Evolutionary conservation across 2,888 invertebrate genomes (phyloP).

Genomic region (Serripes groenlandicus): DNA sequence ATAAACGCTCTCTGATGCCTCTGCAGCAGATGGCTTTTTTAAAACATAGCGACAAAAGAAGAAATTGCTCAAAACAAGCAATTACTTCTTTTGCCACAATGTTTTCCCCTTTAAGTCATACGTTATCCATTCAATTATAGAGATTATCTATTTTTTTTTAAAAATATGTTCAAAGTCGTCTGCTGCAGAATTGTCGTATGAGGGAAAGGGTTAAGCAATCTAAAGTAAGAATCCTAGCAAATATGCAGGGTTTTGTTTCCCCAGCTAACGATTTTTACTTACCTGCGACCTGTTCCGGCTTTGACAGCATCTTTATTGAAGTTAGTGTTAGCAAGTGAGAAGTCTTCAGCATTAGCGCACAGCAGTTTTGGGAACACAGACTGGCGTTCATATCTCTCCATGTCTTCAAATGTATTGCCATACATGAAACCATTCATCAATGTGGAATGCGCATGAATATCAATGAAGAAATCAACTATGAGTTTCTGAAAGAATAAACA

Average conservation of each 20-base stretch:
- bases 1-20: no score
- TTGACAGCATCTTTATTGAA: slow-evolving; percentile 96
- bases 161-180: neutral
- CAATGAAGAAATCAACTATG: slow-evolving; percentile 97
- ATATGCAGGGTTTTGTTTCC: no score
- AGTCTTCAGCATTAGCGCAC: slow-evolving; percentile 95
- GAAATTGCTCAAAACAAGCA: neutral
- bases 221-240: no score
- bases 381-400: slow-evolving; percentile 93
- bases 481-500: slow-evolving; percentile 87
- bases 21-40: no score
- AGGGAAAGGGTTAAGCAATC: neutral
- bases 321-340: slow-evolving; percentile 93
- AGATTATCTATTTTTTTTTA: no score
- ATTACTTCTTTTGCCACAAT: neutral
- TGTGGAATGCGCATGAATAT: slow-evolving; percentile 97
- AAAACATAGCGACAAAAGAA: neutral
- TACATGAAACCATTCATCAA: slow-evolving; percentile 97
- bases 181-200: neutral
- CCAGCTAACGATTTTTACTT: slow-evolving; percentile 77
- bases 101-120: no score
- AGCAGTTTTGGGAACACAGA: slow-evolving; percentile 97
- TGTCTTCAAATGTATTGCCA: slow-evolving; percentile 90
- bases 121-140: no score
- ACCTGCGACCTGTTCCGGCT: slow-evolving; percentile 95